Base-by-base conservation (phyloP, 2,113 vertebrate genomes). In the Anarrhichthys ocellatus region DNA sequence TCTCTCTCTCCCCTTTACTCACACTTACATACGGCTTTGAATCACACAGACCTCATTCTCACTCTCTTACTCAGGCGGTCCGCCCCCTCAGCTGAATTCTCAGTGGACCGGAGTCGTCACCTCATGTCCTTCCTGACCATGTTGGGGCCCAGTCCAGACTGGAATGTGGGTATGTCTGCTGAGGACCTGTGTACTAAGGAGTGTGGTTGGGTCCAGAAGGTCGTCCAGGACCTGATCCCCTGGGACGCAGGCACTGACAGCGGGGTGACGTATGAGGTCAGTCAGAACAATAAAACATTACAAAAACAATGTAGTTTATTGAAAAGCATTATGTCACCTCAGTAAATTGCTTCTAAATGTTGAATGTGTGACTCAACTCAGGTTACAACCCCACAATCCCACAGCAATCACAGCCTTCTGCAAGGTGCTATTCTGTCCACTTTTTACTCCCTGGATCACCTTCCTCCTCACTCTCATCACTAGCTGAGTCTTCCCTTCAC, bases 81-180 rank as follows among this genome's bases (percentile, higher is more conserved):
- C 15, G 97, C 98, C 44, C 98, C 98, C 52, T 99, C 98, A 11
- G 98, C 98, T 8, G 98, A 99, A 88, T 99, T 99, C 89, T 99
- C 98, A 0, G 98, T 99, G 76, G 98, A 99, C 92, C 96, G 97
- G 3, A 95, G 92, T 0, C 97, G 98, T 58, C 98, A 99, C 87
- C 94, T 99, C 69, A 99, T 99, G 98, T 99, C 98, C 87, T 99
- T 99, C 94, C 92, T 99, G 24, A 97, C 97, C 75, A 99, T 99
- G 98, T 90, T 99, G 52, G 98, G 98, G 5, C 98, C 98, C 70
- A 99, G 98, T 86, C 98, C 98, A 0, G 98, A 99, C 93, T 99
- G 98, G 98, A 99, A 98, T 0, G 97, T 99, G 85, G 98, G 98
- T 24, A 92, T 99, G 5, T 97, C 98, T 0, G 98, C 98, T 0